Percentiles rank a stretch among this genome's conserved stretches.
phyloP scores from a whole-genome alignment of 2,797 vertebrate species.

The Bradypodion pumilum region DNA sequence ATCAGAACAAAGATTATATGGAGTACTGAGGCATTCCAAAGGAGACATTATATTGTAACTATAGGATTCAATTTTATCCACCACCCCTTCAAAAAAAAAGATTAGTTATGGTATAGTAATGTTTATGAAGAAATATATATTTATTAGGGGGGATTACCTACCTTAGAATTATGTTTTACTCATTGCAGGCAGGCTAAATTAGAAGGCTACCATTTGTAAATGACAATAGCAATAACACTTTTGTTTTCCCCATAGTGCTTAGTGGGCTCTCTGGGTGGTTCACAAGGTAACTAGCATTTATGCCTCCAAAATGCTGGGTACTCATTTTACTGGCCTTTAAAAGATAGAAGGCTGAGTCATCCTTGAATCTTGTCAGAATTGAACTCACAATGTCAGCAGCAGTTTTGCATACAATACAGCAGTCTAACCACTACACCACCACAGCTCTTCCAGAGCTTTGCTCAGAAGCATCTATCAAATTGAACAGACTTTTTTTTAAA shows the following conservation, averaged over 20 bases:
- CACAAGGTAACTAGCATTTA: too few species aligned
- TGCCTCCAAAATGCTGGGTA: too few species aligned
- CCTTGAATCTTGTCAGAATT: too few species aligned
- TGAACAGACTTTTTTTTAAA: not conserved
- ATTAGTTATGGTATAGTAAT: not conserved
- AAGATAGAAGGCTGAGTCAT: too few species aligned
- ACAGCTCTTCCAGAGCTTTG: not conserved
- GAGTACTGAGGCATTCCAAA: not conserved
- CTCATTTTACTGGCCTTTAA: too few species aligned
- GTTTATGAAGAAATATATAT: not conserved
- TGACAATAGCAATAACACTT: too few species aligned
- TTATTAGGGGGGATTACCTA: not conserved
- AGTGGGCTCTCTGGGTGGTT: too few species aligned
- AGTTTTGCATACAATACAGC: too few species aligned
- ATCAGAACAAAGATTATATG: too few species aligned
- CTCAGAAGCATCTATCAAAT: not conserved
- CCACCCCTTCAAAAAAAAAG: not conserved
- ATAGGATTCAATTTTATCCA: not conserved
- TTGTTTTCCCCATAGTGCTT: too few species aligned
- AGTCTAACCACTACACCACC: too few species aligned
- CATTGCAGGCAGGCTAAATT: not conserved
- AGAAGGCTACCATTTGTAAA: not conserved
- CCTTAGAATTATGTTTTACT: not conserved
- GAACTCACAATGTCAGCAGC: too few species aligned
- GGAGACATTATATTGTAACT: not conserved